These are phyloP conservation scores for Pelochelys cantorii DNA, from an alignment of 2,797 vertebrate genomes.

Conservation along the genomic window DNA sequence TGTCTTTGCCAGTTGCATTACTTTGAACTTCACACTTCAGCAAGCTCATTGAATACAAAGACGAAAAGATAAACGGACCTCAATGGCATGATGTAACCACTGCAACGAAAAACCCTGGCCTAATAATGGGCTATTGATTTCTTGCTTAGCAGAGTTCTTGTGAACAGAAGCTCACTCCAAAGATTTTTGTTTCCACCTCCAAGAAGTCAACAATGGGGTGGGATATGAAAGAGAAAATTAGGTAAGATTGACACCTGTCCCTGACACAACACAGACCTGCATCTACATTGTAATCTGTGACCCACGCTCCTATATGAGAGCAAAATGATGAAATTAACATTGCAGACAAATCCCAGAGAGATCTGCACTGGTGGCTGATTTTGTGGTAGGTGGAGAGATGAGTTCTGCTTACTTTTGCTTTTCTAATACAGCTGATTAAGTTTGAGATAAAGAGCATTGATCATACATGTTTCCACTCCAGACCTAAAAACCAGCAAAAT, in stretches of 20 bases:
- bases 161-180: not conserved
- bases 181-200: not conserved
- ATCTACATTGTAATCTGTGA: not conserved
- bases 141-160: not conserved
- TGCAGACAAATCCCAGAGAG: not conserved
- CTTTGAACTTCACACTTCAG: not conserved
- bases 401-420: not conserved
- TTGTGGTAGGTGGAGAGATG: not conserved
- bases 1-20: not conserved
- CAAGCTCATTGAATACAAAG: not conserved
- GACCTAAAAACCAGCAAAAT: not conserved
- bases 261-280: not conserved
- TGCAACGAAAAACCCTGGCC: not conserved
- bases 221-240: not conserved
- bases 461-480: not conserved
- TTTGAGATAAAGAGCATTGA: not conserved
- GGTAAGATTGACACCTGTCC: not conserved
- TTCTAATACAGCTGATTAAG: not conserved
- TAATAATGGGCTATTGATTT: not conserved
- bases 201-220: not conserved
- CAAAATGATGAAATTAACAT: not conserved
- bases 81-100: not conserved
- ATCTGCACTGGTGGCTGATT: not conserved
- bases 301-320: fast-evolving
- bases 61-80: not conserved